These are phyloP conservation scores for Pardalotus punctatus DNA, from an alignment of 2,113 vertebrate species.

Conservation along the genomic window DNA sequence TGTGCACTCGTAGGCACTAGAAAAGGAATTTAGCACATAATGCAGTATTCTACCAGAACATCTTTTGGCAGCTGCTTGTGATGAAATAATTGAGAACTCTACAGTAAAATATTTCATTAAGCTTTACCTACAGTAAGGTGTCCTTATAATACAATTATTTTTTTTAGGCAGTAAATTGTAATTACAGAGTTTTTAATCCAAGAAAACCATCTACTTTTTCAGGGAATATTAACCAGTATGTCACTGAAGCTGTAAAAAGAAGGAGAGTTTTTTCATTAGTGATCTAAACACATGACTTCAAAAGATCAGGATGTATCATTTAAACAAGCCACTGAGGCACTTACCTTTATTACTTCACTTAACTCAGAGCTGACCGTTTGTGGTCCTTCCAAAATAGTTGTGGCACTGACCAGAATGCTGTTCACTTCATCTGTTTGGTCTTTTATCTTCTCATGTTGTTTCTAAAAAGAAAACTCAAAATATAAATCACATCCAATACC, in stretches of 20 bases:
- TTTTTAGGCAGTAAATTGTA: not conserved
- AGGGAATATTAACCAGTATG: not conserved
- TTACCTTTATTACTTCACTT: constrained; percentile 82
- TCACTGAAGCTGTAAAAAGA: not conserved
- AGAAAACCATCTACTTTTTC: not conserved
- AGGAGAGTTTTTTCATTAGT: not conserved
- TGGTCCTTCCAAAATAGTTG: constrained; percentile 57
- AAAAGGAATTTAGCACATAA: not conserved
- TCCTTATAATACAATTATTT: not conserved
- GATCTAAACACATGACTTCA: not conserved
- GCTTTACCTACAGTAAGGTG: not conserved
- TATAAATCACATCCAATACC: not conserved
- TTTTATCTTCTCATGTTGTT: constrained; percentile 69
- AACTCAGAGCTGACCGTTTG: constrained; percentile 69
- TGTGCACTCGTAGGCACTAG: not conserved
- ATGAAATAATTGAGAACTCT: not conserved
- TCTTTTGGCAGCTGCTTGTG: not conserved
- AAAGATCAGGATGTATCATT: not conserved
- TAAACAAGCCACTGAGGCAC: not conserved
- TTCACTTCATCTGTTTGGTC: constrained; percentile 73
- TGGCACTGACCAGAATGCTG: constrained; percentile 66
- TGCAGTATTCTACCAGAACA: not conserved
- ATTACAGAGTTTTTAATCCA: not conserved
- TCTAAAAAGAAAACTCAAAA: constrained; percentile 62
- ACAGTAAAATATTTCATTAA: not conserved